Conservation (phyloP, 2,888 invertebrate genomes). For the Macropis europaea region DNA sequence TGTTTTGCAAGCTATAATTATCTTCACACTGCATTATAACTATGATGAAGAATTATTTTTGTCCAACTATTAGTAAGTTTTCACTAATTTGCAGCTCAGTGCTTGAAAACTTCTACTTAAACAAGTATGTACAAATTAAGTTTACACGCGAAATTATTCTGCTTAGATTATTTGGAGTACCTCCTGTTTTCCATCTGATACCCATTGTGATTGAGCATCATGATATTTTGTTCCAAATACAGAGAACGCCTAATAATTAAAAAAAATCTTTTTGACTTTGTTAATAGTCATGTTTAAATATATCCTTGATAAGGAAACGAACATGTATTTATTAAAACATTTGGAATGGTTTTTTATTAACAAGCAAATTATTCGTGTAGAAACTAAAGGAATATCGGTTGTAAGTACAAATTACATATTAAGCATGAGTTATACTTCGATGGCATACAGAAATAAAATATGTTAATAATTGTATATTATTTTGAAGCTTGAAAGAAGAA, state of each 20-base stretch:
- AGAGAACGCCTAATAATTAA: not conserved
- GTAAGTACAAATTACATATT: too few species aligned
- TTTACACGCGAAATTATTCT: not conserved
- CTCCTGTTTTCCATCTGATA: not conserved
- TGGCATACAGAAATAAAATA: too few species aligned
- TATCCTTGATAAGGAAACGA: not conserved
- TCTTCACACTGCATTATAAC: slow-evolving; percentile 32
- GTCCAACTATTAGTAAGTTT: not conserved
- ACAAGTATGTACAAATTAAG: not conserved
- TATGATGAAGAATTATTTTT: slow-evolving; percentile 10
- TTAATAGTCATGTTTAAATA: not conserved
- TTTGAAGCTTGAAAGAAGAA: slow-evolving; percentile 1
- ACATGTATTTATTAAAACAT: not conserved
- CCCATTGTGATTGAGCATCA: not conserved
- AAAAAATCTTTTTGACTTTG: not conserved
- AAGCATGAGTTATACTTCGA: too few species aligned
- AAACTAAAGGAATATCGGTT: too few species aligned
- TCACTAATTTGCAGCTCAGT: not conserved
- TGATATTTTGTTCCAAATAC: not conserved
- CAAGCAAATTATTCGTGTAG: not conserved
- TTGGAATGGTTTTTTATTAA: not conserved
- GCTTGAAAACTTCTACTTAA: not conserved
- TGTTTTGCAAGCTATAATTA: slow-evolving; percentile 9
- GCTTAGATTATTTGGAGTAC: not conserved
- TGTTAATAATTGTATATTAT: not conserved